These are phyloP conservation scores for Danio rerio DNA, from an alignment of 2,113 vertebrate species.

Conservation along the genomic window GRCz12tu NC_133197.1:31663001-31663500, in stretches of 20 bases:
- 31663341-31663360: slow-evolving; percentile 32
- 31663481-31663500: slow-evolving; percentile 65
- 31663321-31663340: slow-evolving; percentile 21
- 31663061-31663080: not conserved
- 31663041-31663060: not conserved
- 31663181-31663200: slow-evolving; percentile 28
- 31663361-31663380: slow-evolving; percentile 40
- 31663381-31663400: slow-evolving; percentile 32
- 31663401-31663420: slow-evolving; percentile 43
- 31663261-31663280: not conserved
- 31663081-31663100: not conserved
- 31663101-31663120: slow-evolving; percentile 1
- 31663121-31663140: slow-evolving; percentile 14
- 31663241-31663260: not conserved
- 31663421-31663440: slow-evolving; percentile 53
- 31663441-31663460: slow-evolving; percentile 74
- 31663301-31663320: not conserved
- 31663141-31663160: slow-evolving; percentile 21
- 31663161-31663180: slow-evolving; percentile 40
- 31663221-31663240: slow-evolving; percentile 10
- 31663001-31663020: too few relatives aligned
- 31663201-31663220: not conserved
- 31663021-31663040: too few relatives aligned
- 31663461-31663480: slow-evolving; percentile 66
- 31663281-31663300: not conserved